A percentile compares a stretch with the other conserved stretches of the same genome.
Conservation (phyloP, 2,797 vertebrate species). For the Perodicticus potto region DNA sequence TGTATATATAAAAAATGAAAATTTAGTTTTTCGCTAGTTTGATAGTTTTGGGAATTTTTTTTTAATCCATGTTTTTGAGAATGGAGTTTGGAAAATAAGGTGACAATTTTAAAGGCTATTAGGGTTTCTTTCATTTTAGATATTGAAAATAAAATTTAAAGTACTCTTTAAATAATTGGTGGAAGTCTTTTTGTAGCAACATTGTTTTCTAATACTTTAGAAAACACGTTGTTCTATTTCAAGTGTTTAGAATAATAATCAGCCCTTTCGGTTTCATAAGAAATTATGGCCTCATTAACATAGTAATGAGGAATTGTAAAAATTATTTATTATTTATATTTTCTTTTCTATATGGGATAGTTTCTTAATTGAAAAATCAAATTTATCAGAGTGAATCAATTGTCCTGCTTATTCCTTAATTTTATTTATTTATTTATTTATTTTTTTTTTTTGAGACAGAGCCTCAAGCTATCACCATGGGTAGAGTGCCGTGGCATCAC, state of each 20-base stretch:
- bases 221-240: neutral
- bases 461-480: too few species aligned
- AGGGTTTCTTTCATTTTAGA: conserved; percentile 23
- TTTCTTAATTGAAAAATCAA: conserved; percentile 36
- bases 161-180: neutral
- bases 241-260: conserved; percentile 9
- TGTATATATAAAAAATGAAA: neutral
- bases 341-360: neutral
- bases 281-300: conserved; percentile 46
- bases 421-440: too few species aligned
- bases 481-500: too few species aligned
- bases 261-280: conserved; percentile 29
- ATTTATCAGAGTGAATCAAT: conserved; percentile 16
- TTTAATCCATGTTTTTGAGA: conserved; percentile 53
- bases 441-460: too few species aligned
- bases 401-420: conserved; percentile 16
- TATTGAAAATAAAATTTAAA: conserved; percentile 51
- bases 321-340: neutral
- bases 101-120: neutral
- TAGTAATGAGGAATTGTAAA: neutral
- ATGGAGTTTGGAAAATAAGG: neutral
- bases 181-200: conserved; percentile 19
- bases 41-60: conserved; percentile 11
- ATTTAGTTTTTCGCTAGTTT: neutral
- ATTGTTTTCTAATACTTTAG: conserved; percentile 50